A percentile compares a stretch with the other conserved stretches of the same genome.
phyloP scores from a whole-genome alignment of 2,888 invertebrate genomes.

The Boloria selene region DNA sequence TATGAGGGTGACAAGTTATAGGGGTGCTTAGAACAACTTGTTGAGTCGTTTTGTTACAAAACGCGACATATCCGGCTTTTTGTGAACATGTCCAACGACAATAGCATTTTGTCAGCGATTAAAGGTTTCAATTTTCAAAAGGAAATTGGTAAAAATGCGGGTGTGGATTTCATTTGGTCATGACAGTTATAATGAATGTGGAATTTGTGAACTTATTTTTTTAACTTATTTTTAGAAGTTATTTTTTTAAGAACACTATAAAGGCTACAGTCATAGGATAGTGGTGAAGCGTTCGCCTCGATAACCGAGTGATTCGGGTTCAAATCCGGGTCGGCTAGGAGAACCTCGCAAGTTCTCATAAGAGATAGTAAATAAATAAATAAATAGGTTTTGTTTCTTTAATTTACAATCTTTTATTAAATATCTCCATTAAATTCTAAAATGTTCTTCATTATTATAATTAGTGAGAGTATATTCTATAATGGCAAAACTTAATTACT shows the following conservation, averaged over 20 bases:
- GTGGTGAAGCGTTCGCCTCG: too few relatives aligned
- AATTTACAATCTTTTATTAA: neutral
- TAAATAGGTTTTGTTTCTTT: too few relatives aligned
- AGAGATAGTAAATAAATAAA: too few relatives aligned
- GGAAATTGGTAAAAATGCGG: conserved; percentile 46
- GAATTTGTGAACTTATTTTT: conserved; percentile 2
- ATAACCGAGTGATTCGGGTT: too few relatives aligned
- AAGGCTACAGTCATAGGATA: too few relatives aligned
- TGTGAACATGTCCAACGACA: conserved; percentile 58
- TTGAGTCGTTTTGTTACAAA: conserved; percentile 64
- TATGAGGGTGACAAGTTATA: conserved; percentile 53
- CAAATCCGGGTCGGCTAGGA: too few relatives aligned
- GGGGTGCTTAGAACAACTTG: conserved; percentile 63
- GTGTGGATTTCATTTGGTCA: conserved; percentile 36
- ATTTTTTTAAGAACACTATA: neutral
- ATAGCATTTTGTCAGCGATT: conserved; percentile 50
- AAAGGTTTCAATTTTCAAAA: conserved; percentile 49
- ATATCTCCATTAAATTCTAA: too few relatives aligned
- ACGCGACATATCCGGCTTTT: conserved; percentile 59
- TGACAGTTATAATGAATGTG: neutral
- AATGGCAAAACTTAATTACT: too few relatives aligned
- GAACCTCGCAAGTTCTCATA: too few relatives aligned
- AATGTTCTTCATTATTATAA: too few relatives aligned
- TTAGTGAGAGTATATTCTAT: too few relatives aligned
- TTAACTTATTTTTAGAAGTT: neutral